Conservation (phyloP, 2,888 invertebrate genomes). For the Erannis defoliaria region DNA sequence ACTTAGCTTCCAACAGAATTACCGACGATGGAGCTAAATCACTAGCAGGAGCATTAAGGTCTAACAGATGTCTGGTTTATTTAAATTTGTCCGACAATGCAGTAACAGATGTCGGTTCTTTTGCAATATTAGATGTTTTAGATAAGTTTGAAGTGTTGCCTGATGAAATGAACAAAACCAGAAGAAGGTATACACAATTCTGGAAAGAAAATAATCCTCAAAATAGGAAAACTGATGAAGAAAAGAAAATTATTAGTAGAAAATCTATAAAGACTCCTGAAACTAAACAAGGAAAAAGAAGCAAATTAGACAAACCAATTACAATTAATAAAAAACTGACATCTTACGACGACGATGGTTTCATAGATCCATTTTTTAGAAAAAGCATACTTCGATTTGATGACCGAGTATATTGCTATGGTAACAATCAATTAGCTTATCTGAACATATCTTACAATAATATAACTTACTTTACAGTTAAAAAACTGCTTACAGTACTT, state of each 20-base stretch:
- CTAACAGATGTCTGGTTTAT: constrained; percentile 63
- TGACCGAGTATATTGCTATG: constrained; percentile 9
- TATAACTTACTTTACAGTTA: constrained; percentile 5
- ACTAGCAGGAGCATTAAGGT: constrained; percentile 57
- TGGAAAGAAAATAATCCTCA: background rate
- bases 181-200: background rate
- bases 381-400: background rate
- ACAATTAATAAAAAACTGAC: background rate
- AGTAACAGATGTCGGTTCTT: constrained; percentile 62
- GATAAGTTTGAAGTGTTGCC: background rate
- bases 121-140: constrained; percentile 22
- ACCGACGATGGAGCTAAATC: constrained; percentile 61
- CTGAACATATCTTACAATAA: constrained; percentile 21
- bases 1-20: constrained; percentile 66
- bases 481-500: constrained; percentile 4
- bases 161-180: background rate
- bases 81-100: constrained; percentile 66
- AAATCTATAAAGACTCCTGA: background rate
- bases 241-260: background rate
- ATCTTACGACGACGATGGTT: background rate
- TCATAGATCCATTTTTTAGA: constrained; percentile 8
- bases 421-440: constrained; percentile 17
- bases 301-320: background rate
- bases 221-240: background rate
- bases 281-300: background rate